These are phyloP conservation scores for Helicoverpa armigera DNA, from an alignment of 1,140 invertebrate genomes.

Conservation along the genomic window DNA sequence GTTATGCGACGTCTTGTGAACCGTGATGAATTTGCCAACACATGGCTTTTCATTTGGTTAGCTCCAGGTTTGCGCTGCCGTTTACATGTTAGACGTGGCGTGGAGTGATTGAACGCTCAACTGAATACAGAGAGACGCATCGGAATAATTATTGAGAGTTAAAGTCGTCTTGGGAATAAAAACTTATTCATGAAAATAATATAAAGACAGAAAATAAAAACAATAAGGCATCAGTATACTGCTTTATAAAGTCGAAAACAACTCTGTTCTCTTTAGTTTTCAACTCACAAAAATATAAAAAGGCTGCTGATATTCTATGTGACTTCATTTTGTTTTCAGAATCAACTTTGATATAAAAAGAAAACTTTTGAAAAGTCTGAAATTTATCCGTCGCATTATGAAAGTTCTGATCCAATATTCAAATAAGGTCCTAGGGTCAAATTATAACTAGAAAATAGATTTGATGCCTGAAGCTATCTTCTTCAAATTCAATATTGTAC, in stretches of 20 bases:
- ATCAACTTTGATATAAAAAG: not conserved
- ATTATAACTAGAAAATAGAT: conserved; percentile 1
- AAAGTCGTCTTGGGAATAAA: too few relatives aligned
- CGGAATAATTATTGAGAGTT: too few relatives aligned
- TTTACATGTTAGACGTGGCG: not conserved
- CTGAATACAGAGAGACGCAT: not conserved
- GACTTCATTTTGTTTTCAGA: not conserved
- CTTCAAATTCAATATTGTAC: conserved; percentile 44
- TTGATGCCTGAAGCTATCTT: not conserved
- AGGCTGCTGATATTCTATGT: not conserved
- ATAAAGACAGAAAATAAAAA: not conserved
- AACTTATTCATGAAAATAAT: too few relatives aligned
- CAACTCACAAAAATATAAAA: not conserved
- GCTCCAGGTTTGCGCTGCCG: not conserved
- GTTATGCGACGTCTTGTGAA: conserved; percentile 24
- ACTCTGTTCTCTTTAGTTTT: not conserved
- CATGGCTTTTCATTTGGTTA: conserved; percentile 19
- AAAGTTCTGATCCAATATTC: conserved; percentile 18
- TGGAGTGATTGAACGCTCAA: not conserved
- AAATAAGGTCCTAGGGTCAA: conserved; percentile 11
- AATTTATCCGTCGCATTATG: not conserved
- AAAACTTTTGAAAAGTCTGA: not conserved
- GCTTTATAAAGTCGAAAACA: too few relatives aligned
- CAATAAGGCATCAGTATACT: too few relatives aligned
- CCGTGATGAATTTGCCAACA: conserved; percentile 6